Evolutionary conservation across 2,797 vertebrate species (phyloP).

Genomic region (Psittacula derbiana): DNA sequence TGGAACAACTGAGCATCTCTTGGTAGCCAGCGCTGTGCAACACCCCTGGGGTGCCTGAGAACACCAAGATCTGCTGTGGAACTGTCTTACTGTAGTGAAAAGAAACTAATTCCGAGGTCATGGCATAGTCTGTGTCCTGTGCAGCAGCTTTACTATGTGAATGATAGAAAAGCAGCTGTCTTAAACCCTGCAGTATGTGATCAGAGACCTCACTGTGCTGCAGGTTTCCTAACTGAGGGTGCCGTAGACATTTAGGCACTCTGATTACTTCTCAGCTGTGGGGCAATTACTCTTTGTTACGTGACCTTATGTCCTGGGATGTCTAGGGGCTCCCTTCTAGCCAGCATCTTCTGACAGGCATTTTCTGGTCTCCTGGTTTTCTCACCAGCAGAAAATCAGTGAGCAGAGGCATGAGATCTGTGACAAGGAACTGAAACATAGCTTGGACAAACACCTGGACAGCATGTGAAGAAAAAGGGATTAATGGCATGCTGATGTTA

Average conservation of each 20-base stretch:
- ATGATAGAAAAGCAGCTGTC: background rate
- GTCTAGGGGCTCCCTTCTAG: background rate
- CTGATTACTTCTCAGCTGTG: background rate
- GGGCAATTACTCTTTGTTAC: background rate
- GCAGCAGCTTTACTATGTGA: background rate
- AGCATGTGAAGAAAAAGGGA: background rate
- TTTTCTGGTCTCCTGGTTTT: background rate
- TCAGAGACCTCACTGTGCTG: background rate
- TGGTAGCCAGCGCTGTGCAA: constrained; percentile 22
- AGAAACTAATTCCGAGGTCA: background rate
- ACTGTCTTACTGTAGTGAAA: background rate
- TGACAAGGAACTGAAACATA: background rate
- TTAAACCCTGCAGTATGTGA: background rate
- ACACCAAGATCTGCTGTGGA: background rate
- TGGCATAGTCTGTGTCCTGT: background rate
- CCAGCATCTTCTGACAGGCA: background rate
- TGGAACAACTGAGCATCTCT: constrained; percentile 39
- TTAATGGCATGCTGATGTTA: background rate
- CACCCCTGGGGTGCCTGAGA: constrained; percentile 12
- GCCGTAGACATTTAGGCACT: background rate
- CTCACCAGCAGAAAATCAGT: background rate
- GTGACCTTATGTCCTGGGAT: background rate
- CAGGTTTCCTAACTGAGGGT: background rate
- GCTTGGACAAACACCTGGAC: background rate
- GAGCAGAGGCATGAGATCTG: background rate